phyloP scores from a whole-genome alignment of 2,113 vertebrate genomes.

The Calcarius ornatus region DNA sequence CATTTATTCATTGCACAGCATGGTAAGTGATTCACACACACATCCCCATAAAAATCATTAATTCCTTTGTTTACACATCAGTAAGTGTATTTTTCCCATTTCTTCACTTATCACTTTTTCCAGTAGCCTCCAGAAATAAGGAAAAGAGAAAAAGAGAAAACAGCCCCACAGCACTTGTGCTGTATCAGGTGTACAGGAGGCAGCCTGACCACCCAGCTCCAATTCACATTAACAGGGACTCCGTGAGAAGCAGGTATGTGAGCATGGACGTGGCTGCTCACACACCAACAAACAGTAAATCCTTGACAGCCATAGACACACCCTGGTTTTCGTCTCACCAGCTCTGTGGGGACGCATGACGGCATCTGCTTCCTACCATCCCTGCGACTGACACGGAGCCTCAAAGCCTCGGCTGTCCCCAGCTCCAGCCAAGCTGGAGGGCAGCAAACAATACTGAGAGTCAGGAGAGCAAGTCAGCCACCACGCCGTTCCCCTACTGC shows the following conservation, averaged over 20 bases:
- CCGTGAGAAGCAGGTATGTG: rapidly evolving
- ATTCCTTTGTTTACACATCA: not conserved
- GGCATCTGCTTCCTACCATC: rapidly evolving
- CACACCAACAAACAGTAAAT: not conserved
- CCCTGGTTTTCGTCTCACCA: not conserved
- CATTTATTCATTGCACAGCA: not conserved
- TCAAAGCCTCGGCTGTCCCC: too few species aligned
- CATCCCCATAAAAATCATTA: not conserved
- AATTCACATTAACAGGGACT: too few species aligned
- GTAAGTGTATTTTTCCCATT: not conserved
- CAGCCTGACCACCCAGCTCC: not conserved
- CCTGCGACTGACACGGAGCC: not conserved
- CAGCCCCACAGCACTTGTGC: rapidly evolving
- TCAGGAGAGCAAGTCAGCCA: not conserved
- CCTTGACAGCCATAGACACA: too few species aligned
- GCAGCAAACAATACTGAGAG: not conserved
- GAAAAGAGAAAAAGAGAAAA: not conserved
- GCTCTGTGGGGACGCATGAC: rapidly evolving
- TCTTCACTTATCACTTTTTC: not conserved
- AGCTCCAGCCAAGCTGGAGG: not conserved
- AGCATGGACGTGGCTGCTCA: rapidly evolving
- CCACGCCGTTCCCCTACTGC: rapidly evolving
- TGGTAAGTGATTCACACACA: not conserved
- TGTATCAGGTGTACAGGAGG: not conserved
- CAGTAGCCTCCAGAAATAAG: not conserved